Conservation (phyloP, 2,797 vertebrate genomes). For the Morelia viridis region DNA sequence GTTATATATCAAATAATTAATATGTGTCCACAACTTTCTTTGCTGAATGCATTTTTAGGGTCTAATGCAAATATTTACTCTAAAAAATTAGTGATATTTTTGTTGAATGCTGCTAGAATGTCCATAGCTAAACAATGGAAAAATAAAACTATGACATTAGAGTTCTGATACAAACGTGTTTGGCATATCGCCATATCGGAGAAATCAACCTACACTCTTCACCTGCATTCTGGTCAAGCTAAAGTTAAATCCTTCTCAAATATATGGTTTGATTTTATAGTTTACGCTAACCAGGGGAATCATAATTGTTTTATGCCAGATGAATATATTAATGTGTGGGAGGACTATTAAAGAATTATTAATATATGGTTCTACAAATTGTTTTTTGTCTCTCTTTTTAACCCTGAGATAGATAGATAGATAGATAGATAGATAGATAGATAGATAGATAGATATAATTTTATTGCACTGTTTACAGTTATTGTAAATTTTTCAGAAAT, state of each 20-base stretch:
- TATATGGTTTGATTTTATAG: neutral
- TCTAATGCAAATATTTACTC: neutral
- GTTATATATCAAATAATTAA: neutral
- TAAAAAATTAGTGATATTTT: neutral
- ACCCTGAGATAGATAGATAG: too few relatives aligned
- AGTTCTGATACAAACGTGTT: neutral
- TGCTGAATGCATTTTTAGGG: neutral
- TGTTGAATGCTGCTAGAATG: neutral
- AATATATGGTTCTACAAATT: neutral
- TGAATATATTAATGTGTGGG: neutral
- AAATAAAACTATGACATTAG: neutral
- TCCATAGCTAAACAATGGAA: neutral
- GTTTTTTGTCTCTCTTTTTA: too few relatives aligned
- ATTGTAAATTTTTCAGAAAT: too few relatives aligned
- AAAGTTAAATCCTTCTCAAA: neutral
- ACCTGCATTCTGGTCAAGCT: neutral
- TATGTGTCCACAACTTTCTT: neutral
- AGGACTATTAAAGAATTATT: neutral
- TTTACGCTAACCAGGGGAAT: neutral
- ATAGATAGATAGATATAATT: too few relatives aligned
- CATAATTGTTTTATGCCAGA: neutral
- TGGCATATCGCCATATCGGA: neutral
- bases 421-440: too few relatives aligned
- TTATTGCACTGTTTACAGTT: too few relatives aligned
- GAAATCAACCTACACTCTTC: neutral